Evolutionary conservation across 2,888 invertebrate species (phyloP), one percentile per base, ranked within the genome.

Genomic region (Boloria selene): DNA sequence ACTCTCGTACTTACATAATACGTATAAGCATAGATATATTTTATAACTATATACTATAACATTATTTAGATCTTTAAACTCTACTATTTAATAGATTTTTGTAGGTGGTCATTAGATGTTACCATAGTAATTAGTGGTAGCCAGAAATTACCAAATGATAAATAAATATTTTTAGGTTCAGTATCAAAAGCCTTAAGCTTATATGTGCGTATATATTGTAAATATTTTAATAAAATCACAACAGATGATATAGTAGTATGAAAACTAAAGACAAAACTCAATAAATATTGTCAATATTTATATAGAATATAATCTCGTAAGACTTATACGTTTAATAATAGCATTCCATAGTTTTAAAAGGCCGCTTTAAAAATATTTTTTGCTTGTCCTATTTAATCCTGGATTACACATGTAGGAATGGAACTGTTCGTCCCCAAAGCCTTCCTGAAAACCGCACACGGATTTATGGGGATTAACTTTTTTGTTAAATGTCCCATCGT

Each of bases 371-470:
- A 64, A 63, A 69, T 71, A 71, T 73, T 74, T 73, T 73, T 73
- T 67, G 64, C 67, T 70, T 70, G 69, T 72, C 70, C 65, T 70
- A 54, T 71, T 72, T 82, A 81, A 84, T 81, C 82, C 80, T 60
- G 82, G 86, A 82, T 87, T 87, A 86, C 78, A 77, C 76, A 75
- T 80, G 79, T 79, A 77, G 77, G 78, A 77, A 76, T 77, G 77
- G 82, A 84, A 84, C 81, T 79, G 81, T 77, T 77, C 77, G 83
- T 80, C 77, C 78, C 77, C 80, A 84, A 85, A 82, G 83, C 85
- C 82, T 82, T 77, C 74, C 77, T 80, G 78, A 74, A 79, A 86
- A 82, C 85, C 85, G 79, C 81, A 81, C 71, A 78, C 79, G 86
- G 83, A 84, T 86, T 86, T 85, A 77, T 75, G 74, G 77, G 82